Percentiles rank a stretch among this genome's conserved stretches.
phyloP scores from a whole-genome alignment of 2,797 vertebrate genomes.

The Rhinogobio ventralis region DNA sequence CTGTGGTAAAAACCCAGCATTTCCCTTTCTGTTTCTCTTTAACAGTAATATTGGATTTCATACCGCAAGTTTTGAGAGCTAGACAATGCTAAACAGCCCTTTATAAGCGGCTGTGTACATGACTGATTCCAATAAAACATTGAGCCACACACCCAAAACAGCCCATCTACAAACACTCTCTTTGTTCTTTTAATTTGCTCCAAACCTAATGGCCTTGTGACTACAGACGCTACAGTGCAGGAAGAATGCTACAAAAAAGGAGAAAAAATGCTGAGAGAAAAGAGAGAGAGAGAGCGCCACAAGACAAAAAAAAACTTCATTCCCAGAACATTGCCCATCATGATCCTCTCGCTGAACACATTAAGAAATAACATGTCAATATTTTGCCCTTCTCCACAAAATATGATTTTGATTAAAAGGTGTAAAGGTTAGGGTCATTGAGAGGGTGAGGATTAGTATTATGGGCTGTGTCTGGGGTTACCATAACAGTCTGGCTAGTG shows the following conservation, averaged over 20 bases:
- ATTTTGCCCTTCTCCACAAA: slow-evolving; percentile 78
- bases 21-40: slow-evolving; percentile 66
- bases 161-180: slow-evolving; percentile 67
- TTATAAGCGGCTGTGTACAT: slow-evolving; percentile 65
- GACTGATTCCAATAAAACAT: slow-evolving; percentile 71
- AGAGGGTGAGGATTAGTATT: slow-evolving; percentile 81
- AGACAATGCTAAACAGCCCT: slow-evolving; percentile 65
- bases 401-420: slow-evolving; percentile 86
- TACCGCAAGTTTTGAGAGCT: slow-evolving; percentile 71
- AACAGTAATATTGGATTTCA: slow-evolving; percentile 70
- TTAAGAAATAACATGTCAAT: slow-evolving; percentile 78
- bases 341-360: slow-evolving; percentile 67
- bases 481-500: slow-evolving; percentile 81
- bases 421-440: slow-evolving; percentile 84
- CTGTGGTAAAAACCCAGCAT: slow-evolving; percentile 65
- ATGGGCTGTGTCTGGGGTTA: slow-evolving; percentile 80
- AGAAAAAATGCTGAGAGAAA: not conserved
- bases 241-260: slow-evolving; percentile 44
- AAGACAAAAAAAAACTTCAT: slow-evolving; percentile 63
- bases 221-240: slow-evolving; percentile 71
- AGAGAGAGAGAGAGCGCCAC: slow-evolving; percentile 4
- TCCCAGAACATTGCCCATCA: slow-evolving; percentile 71
- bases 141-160: slow-evolving; percentile 68
- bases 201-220: slow-evolving; percentile 72
- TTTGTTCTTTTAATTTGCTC: slow-evolving; percentile 78